Percentiles rank a stretch among this genome's conserved stretches.
Conservation (phyloP, 2,888 invertebrate species). For the Drosophila lutescens region DNA sequence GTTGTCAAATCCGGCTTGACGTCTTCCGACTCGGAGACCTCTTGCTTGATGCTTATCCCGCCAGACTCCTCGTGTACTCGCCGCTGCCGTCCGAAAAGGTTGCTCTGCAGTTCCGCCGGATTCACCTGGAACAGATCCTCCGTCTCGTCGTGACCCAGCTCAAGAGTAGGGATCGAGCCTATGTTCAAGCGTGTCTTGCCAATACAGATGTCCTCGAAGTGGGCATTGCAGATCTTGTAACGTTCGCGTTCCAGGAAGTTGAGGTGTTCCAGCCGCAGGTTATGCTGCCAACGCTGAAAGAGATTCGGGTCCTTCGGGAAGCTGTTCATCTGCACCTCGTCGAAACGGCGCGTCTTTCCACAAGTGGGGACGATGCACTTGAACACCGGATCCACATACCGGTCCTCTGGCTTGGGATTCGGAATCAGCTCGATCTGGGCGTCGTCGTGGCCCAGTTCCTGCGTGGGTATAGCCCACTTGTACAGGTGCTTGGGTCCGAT, state of each 20-base stretch:
- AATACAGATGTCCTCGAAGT: slow-evolving; percentile 80
- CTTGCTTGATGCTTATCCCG: slow-evolving; percentile 46
- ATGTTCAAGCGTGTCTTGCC: slow-evolving; percentile 77
- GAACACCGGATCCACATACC: slow-evolving; percentile 70
- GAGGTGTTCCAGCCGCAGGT: slow-evolving; percentile 74
- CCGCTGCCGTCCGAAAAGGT: slow-evolving; percentile 66
- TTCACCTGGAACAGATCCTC: slow-evolving; percentile 74
- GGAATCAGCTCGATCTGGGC: slow-evolving; percentile 67
- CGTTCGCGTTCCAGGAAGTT: slow-evolving; percentile 78
- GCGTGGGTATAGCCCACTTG: slow-evolving; percentile 79
- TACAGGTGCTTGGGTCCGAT: slow-evolving; percentile 76
- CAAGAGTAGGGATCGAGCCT: slow-evolving; percentile 76
- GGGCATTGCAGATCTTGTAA: slow-evolving; percentile 80
- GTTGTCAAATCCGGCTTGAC: slow-evolving; percentile 19
- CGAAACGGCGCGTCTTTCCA: slow-evolving; percentile 80
- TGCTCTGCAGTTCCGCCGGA: slow-evolving; percentile 72
- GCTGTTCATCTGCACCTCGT: slow-evolving; percentile 82
- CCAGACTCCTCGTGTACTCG: slow-evolving; percentile 33
- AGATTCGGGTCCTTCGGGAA: slow-evolving; percentile 73
- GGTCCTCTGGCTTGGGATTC: slow-evolving; percentile 77
- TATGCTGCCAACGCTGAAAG: slow-evolving; percentile 79
- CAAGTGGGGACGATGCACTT: slow-evolving; percentile 80
- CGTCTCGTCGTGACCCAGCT: slow-evolving; percentile 75
- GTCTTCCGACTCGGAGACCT: slow-evolving; percentile 46
- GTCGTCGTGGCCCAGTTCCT: slow-evolving; percentile 75